phyloP scores from a whole-genome alignment of 2,797 vertebrate species.

The Pseudochromis fuscus region DNA sequence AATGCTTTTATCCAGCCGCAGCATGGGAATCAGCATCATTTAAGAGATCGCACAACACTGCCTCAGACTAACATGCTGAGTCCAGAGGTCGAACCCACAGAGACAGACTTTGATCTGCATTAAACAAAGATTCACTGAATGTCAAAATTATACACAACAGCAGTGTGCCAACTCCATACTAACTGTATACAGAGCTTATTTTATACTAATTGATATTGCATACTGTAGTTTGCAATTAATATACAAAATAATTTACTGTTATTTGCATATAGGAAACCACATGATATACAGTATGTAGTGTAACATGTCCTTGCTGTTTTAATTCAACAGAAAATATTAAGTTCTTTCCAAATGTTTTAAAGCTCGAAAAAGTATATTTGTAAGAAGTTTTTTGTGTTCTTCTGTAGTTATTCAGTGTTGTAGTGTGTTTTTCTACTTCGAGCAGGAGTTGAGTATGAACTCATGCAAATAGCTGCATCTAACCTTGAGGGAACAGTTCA shows the following conservation, averaged over 20 bases:
- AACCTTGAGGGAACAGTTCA: constrained; percentile 9
- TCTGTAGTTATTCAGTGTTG: no score
- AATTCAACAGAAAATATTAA: no score
- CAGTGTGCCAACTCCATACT: neutral
- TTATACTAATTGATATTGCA: neutral
- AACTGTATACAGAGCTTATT: neutral
- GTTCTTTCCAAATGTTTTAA: no score
- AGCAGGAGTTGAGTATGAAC: neutral
- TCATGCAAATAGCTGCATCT: neutral
- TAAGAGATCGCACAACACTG: neutral
- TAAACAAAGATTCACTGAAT: neutral
- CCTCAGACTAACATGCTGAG: neutral
- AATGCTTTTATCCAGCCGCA: neutral
- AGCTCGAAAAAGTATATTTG: no score
- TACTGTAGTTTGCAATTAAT: neutral
- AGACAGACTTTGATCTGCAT: neutral
- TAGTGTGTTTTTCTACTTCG: neutral
- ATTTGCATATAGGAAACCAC: neutral
- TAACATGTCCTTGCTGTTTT: no score
- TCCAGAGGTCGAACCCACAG: neutral
- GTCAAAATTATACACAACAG: neutral
- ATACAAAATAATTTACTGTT: neutral
- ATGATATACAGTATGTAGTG: no score
- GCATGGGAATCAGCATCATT: neutral
- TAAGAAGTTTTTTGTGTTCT: no score